Evolutionary conservation across 2,888 invertebrate genomes (phyloP), one percentile per base, ranked within the genome.

Genomic region (Meghimatium bilineatum): DNA sequence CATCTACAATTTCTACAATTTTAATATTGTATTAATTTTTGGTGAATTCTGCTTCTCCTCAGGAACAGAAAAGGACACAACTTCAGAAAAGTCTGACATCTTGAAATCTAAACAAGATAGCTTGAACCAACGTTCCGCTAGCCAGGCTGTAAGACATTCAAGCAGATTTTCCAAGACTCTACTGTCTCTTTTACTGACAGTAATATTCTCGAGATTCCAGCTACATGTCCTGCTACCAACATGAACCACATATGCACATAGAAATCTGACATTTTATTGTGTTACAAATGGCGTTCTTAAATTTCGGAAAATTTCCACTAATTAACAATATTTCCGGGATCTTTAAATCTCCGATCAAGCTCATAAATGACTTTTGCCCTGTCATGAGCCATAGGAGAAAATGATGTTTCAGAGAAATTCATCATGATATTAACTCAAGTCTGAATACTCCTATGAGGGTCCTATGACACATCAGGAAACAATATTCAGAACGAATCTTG

Each of bases 31-130:
- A 32, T 34, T 67, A 10, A 34, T 67, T 20, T 34, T 66, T n/a
- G n/a, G 10, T 23, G 52, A 32, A 17, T 52, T 74, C 20, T 26
- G 32, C 20, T 71, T 56, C 38, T 56, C 71, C 80, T 14, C 71
- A 80, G 80, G 80, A 80, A 80, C 80, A 80, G 80, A 80, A 71
- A 80, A 80, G 80, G 80, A 80, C 71, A 38, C 80, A 52, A 66
- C 80, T 23, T 49, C 80, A 3, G 38, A 60, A 32, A 80, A 71
- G 20, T 8, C 69, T 29, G 80, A 56, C 17, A 36, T 52, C 56
- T 71, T 71, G n/a, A 49, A 80, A 36, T 69, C 80, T 14, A 69
- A 69, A n/a, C 80, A 69, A n/a, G 80, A 60, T n/a, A 69, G 80
- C 36, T n/a, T 71, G 49, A 80, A 80, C 56, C 52, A 44, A 32